phyloP scores from a whole-genome alignment of 2,888 invertebrate species.

The Philhelius pedissequus region DNA sequence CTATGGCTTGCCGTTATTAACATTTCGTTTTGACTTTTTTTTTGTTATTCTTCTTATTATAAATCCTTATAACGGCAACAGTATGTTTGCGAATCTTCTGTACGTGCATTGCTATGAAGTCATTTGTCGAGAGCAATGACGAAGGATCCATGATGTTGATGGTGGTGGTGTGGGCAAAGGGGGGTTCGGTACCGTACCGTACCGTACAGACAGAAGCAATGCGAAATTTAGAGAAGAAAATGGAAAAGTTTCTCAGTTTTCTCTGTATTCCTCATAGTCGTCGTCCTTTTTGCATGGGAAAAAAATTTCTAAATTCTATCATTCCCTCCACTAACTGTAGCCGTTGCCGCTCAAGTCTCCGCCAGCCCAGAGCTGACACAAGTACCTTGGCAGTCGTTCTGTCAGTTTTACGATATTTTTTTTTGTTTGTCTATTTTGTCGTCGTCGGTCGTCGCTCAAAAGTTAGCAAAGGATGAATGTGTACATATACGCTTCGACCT shows the following conservation, averaged over 20 bases:
- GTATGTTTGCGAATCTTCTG: conserved; percentile 64
- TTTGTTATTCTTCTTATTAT: conserved; percentile 28
- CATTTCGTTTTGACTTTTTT: background rate
- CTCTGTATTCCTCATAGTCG: conserved; percentile 16
- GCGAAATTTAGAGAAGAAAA: conserved; percentile 26
- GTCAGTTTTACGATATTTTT: conserved; percentile 36
- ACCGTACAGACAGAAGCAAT: background rate
- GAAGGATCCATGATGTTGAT: background rate
- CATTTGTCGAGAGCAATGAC: conserved; percentile 52
- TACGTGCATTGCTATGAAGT: conserved; percentile 64
- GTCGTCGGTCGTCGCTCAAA: conserved; percentile 51
- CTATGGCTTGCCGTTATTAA: background rate
- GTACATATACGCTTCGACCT: conserved; percentile 5
- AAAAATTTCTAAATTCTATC: conserved; percentile 57
- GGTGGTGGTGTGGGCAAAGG: too few species aligned
- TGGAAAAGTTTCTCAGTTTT: conserved; percentile 50
- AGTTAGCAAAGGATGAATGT: conserved; percentile 42
- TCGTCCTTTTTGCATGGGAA: conserved; percentile 25
- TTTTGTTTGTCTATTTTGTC: conserved; percentile 8
- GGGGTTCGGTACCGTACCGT: background rate
- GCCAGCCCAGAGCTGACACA: background rate
- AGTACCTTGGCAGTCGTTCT: conserved; percentile 26
- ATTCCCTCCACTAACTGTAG: background rate
- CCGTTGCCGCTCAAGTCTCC: background rate
- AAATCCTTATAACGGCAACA: conserved; percentile 68